Evolutionary conservation across 2,888 invertebrate genomes (phyloP).

Genomic region (Carabus problematicus): DNA sequence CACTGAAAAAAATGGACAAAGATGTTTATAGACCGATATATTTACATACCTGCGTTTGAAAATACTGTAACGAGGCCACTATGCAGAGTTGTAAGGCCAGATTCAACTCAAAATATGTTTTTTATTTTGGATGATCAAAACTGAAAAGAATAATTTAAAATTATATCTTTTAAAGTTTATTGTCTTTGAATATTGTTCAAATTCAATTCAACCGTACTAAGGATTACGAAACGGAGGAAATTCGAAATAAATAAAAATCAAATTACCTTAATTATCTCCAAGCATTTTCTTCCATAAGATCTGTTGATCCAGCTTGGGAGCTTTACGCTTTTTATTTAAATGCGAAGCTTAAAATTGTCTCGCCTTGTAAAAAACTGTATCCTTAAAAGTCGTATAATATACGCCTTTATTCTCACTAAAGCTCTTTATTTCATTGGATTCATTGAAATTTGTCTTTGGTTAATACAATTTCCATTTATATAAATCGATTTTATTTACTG

Average conservation of each 20-base stretch:
- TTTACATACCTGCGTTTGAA: too few species aligned
- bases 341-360: conserved; percentile 39
- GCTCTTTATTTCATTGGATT: conserved; percentile 4
- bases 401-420: conserved; percentile 2
- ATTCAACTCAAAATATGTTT: too few species aligned
- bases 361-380: conserved; percentile 32
- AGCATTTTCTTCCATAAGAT: conserved; percentile 27
- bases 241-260: conserved; percentile 23
- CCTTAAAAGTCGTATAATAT: conserved; percentile 24
- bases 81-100: too few species aligned
- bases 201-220: too few species aligned
- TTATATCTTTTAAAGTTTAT: too few species aligned
- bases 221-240: conserved; percentile 16
- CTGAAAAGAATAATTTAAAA: too few species aligned
- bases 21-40: too few species aligned
- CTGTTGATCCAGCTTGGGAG: conserved; percentile 37
- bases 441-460: background rate
- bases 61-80: too few species aligned
- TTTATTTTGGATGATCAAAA: too few species aligned
- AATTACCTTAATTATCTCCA: conserved; percentile 36
- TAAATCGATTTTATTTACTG: background rate
- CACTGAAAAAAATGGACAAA: too few species aligned
- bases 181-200: too few species aligned
- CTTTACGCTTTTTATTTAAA: conserved; percentile 42
- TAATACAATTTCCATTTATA: background rate